phyloP scores from a whole-genome alignment of 2,888 invertebrate species.

The Orchestes rusci region DNA sequence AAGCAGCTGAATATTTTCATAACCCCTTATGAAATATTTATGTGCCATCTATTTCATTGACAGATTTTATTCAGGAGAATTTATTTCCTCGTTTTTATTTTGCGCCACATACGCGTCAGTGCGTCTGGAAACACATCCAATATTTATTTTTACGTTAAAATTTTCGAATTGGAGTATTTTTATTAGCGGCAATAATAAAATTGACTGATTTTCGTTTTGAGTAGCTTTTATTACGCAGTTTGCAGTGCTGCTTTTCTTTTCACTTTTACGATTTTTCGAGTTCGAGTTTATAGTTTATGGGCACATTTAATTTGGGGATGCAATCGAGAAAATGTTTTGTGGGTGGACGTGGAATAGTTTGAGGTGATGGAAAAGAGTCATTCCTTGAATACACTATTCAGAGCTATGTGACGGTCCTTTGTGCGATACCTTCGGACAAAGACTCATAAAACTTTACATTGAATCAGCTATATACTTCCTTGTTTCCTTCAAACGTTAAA shows the following conservation, averaged over 20 bases:
- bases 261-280: not conserved
- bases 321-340: too few species aligned
- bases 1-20: slow-evolving; percentile 17
- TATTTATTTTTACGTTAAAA: not conserved
- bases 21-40: slow-evolving; percentile 24
- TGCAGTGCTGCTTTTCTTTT: not conserved
- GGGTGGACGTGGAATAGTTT: too few species aligned
- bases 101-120: slow-evolving; percentile 16
- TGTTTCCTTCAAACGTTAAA: too few species aligned
- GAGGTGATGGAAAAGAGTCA: too few species aligned
- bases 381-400: too few species aligned
- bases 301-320: not conserved
- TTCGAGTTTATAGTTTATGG: not conserved
- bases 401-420: too few species aligned
- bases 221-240: not conserved
- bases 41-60: slow-evolving; percentile 23
- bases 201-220: not conserved
- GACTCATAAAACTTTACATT: too few species aligned
- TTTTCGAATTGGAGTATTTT: not conserved
- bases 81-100: slow-evolving; percentile 18
- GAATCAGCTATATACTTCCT: too few species aligned
- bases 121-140: slow-evolving; percentile 3
- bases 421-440: too few species aligned
- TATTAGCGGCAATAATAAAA: not conserved
- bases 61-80: slow-evolving; percentile 20